A percentile compares a stretch with the other conserved stretches of the same genome.
phyloP scores from a whole-genome alignment of 2,888 invertebrate genomes.

The Hirtodrosophila confusa region DNA sequence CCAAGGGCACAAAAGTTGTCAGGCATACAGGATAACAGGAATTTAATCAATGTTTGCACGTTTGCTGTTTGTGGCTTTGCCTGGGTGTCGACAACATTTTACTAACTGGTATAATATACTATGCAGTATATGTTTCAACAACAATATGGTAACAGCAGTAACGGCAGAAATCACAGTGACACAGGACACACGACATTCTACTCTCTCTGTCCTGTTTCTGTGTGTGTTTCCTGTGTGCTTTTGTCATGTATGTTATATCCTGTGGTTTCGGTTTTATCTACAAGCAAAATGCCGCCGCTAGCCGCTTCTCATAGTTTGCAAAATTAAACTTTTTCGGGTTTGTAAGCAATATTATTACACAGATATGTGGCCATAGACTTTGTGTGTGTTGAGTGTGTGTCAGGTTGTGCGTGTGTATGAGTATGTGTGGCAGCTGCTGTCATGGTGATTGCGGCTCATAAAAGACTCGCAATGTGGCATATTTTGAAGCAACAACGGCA shows the following conservation, averaged over 20 bases:
- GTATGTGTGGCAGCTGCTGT: constrained; percentile 21
- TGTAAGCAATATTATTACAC: constrained; percentile 20
- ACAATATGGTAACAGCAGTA: constrained; percentile 8
- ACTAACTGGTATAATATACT: background rate
- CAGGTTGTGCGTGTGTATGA: constrained; percentile 8
- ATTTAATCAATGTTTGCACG: constrained; percentile 57
- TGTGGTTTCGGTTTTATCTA: constrained; percentile 34
- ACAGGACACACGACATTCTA: constrained; percentile 30
- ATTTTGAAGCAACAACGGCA: constrained; percentile 27
- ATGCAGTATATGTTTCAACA: constrained; percentile 6
- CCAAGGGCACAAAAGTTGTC: constrained; percentile 30
- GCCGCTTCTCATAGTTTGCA: constrained; percentile 40
- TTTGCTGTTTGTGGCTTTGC: constrained; percentile 26
- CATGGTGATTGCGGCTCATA: constrained; percentile 37
- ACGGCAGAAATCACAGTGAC: constrained; percentile 42
- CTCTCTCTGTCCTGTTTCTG: background rate
- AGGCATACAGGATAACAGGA: constrained; percentile 29
- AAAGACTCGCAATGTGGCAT: constrained; percentile 35
- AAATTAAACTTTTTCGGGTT: constrained; percentile 51
- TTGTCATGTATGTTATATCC: constrained; percentile 17
- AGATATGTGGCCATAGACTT: no score
- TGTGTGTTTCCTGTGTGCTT: constrained; percentile 9
- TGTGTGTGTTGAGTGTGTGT: background rate
- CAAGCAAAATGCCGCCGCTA: constrained; percentile 8
- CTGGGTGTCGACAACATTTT: constrained; percentile 13